These are phyloP conservation scores for Platanista minor DNA, from an alignment of 2,113 vertebrate species.

Conservation along the genomic window DNA sequence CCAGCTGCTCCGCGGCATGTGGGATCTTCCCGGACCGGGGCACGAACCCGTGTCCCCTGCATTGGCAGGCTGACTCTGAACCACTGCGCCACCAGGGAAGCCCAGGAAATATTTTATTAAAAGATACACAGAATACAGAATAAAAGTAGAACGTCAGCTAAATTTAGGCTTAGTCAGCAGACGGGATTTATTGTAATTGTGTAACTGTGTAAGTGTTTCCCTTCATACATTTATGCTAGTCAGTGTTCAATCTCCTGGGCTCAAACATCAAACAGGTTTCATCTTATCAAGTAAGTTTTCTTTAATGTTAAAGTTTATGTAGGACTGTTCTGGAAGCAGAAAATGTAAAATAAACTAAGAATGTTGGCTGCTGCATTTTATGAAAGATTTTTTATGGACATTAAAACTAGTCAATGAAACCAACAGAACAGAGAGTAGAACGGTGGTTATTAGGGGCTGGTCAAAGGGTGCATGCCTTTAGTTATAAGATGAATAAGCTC, in stretches of 20 bases:
- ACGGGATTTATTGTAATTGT: background rate
- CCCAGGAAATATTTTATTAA: background rate
- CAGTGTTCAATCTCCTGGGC: accelerated
- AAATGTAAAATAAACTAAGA: background rate
- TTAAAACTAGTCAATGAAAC: background rate
- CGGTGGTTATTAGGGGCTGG: background rate
- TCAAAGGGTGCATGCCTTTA: background rate
- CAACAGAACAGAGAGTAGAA: background rate
- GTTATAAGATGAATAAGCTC: background rate
- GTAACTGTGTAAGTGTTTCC: background rate
- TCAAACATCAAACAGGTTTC: background rate
- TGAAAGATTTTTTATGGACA: background rate
- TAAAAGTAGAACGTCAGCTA: background rate
- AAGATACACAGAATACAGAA: background rate
- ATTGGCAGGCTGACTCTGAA: too few relatives aligned
- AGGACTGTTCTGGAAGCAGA: background rate
- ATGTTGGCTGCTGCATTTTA: background rate
- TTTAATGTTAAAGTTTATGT: background rate
- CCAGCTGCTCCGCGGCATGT: too few relatives aligned
- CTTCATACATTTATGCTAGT: background rate
- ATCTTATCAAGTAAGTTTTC: background rate
- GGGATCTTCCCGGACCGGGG: too few relatives aligned
- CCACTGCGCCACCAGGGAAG: too few relatives aligned
- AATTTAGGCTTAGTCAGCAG: background rate
- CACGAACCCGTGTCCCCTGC: too few relatives aligned